Evolutionary conservation across 2,797 vertebrate genomes (phyloP), one percentile per base, ranked within the genome.

Genomic region (Typhlichthys subterraneus): DNA sequence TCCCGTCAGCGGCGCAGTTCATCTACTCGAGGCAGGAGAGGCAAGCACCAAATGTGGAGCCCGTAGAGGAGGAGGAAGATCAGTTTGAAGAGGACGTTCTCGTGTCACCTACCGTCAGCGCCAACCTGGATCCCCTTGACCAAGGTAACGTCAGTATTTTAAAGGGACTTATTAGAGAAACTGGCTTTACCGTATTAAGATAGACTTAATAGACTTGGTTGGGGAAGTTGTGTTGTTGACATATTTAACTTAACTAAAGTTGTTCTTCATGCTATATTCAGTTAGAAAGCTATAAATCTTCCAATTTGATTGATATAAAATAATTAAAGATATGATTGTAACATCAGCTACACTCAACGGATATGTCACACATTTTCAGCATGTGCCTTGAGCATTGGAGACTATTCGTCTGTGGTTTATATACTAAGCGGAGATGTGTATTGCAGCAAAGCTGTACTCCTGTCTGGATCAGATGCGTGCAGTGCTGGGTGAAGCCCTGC

Each of bases 391-490:
- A 29, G 23, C 89, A 61, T 11, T 57, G 7, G 51, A 1, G 57
- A 3, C 23, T 48, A 10, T 46, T 46, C 60, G 15, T 53, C 8
- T 33, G 33, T 53, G 7, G 38, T 45, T 19, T 29, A 11, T 23
- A 46, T 51, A 15, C 57, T 58, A 47, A 15, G 48, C 29, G 23
- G 11, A 49, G 0, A 1, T 69, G 1, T 61, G 15, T 61, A 0
- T 69, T 63, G 33, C 81, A 99, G 97, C 94, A 56, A 94, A 87
- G 79, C 92, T 99, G 78, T 94, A 91, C 88, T 97, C 96, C 12
- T 99, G 97, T 86, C 93, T 99, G 91, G 96, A 97, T 84, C 94
- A 96, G 70, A 97, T 99, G 97, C 93, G 95, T 76, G 85, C 96
- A 58, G 93, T 98, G 53, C 85, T 99, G 58, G 95, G 96, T 67